Evolutionary conservation across 2,888 invertebrate genomes (phyloP), one percentile per base, ranked within the genome.

Genomic region (Cyrtodaria siliqua): DNA sequence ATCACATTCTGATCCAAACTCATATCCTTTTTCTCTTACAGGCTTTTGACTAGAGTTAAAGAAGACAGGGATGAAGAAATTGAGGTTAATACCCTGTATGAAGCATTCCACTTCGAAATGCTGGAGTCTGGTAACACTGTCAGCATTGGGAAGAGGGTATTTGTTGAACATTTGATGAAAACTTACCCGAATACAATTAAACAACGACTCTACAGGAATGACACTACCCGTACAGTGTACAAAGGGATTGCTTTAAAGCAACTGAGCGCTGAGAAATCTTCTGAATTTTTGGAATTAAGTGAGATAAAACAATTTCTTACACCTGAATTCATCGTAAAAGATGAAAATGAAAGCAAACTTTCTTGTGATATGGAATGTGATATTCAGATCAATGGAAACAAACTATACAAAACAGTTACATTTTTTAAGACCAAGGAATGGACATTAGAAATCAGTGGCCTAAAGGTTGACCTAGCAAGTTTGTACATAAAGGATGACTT

Each of bases 41-140:
- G 67, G 67, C 59, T 67, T 12, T 27, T 67, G 24, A 52, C 18
- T n/a, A 50, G 59, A 61, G 16, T 62, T 0, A 20, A 73, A 23
- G 62, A 56, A 40, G 57, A 62, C 4, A 33, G 20, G 14, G 20
- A 42, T 26, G 24, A 20, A n/a, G 62, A 73, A 62, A 27, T 62
- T 38, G 73, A 67, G n/a, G n/a, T n/a, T n/a, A n/a, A n/a, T n/a
- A n/a, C n/a, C n/a, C n/a, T n/a, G n/a, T 52, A 50, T 26, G 47
- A 68, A 38, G 40, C 57, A 8, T 68, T 53, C 38, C n/a, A 63
- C 24, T 59, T 74, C 63, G 68, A 74, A 38, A 57, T 44, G 14
- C 44, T 27, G 20, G 68, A 62, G 40, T 40, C 53, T 14, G 59
- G 64, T n/a, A 12, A 40, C 4, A 8, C 33, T 26, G n/a, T 23